Evolutionary conservation across 2,888 invertebrate species (phyloP).

Genomic region (Volucella zonaria): DNA sequence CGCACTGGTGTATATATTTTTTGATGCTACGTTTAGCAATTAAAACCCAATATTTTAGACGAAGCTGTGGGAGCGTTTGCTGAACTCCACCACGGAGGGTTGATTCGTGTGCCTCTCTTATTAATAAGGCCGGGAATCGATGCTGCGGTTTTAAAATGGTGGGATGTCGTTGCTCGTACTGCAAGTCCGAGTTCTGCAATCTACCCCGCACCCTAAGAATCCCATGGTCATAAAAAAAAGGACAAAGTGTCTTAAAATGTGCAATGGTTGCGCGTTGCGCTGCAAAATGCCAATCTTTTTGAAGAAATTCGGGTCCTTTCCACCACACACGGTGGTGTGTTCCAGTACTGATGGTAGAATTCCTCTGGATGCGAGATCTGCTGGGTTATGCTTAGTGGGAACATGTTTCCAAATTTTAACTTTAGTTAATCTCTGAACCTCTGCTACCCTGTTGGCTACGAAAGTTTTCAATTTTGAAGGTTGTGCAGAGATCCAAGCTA

Average conservation of each 20-base stretch:
- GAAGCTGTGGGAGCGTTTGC: slow-evolving; percentile 7
- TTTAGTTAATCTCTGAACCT: too few relatives aligned
- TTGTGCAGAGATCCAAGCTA: not conserved
- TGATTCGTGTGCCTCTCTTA: too few relatives aligned
- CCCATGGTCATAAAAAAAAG: slow-evolving; percentile 5
- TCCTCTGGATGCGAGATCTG: slow-evolving; percentile 9
- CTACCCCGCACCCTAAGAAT: slow-evolving; percentile 23
- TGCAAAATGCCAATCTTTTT: too few relatives aligned
- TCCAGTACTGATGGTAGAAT: slow-evolving; percentile 10
- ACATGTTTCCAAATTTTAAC: not conserved
- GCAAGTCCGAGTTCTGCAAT: slow-evolving; percentile 27
- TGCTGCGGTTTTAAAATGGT: too few relatives aligned
- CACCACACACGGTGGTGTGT: not conserved
- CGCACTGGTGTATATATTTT: slow-evolving; percentile 45
- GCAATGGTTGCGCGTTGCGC: not conserved
- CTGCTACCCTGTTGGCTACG: too few relatives aligned
- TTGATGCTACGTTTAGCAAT: slow-evolving; percentile 1
- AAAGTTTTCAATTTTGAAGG: too few relatives aligned
- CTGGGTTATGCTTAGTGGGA: slow-evolving; percentile 1
- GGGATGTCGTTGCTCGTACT: too few relatives aligned
- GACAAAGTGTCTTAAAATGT: not conserved
- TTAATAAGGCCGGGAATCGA: too few relatives aligned
- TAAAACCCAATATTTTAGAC: slow-evolving; percentile 13
- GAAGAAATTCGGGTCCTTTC: too few relatives aligned
- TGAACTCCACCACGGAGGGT: slow-evolving; percentile 26